Conservation (phyloP, 2,888 invertebrate species). For the Poecilobothrus nobilitatus region DNA sequence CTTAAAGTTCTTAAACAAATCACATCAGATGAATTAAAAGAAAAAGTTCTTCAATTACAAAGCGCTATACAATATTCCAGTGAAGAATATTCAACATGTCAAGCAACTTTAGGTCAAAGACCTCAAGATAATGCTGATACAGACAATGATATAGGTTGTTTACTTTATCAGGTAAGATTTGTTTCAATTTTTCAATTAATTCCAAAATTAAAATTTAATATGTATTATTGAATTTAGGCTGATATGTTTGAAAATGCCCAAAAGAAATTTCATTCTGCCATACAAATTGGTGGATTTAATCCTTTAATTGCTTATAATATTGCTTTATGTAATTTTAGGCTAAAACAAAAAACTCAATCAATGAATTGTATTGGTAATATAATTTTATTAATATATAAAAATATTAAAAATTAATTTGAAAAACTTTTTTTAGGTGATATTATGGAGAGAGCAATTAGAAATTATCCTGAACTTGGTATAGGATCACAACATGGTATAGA, state of each 20-base stretch:
- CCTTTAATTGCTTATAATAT: slow-evolving; percentile 92
- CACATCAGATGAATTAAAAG: slow-evolving; percentile 46
- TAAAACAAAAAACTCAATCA: slow-evolving; percentile 89
- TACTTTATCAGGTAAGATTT: slow-evolving; percentile 89
- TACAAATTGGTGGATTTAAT: slow-evolving; percentile 82
- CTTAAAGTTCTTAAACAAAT: slow-evolving; percentile 67
- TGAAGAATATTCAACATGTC: slow-evolving; percentile 84
- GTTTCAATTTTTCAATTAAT: slow-evolving; percentile 23
- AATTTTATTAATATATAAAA: neutral
- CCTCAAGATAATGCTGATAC: slow-evolving; percentile 84
- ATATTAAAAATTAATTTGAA: neutral
- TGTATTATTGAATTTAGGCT: slow-evolving; percentile 48
- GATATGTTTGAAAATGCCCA: slow-evolving; percentile 83
- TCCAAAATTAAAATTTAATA: too few species aligned
- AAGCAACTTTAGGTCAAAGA: slow-evolving; percentile 82
- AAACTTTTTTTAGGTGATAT: slow-evolving; percentile 53
- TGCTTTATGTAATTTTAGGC: slow-evolving; percentile 85
- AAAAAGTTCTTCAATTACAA: slow-evolving; percentile 72
- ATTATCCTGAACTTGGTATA: slow-evolving; percentile 94
- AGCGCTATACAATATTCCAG: slow-evolving; percentile 96
- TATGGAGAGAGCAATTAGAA: slow-evolving; percentile 89
- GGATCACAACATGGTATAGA: slow-evolving; percentile 85
- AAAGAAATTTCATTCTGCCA: slow-evolving; percentile 76
- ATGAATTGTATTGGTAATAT: slow-evolving; percentile 76
- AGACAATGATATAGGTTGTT: slow-evolving; percentile 89